Percentiles rank a stretch among this genome's conserved stretches.
phyloP scores from a whole-genome alignment of 2,797 vertebrate genomes.

The Mormyrops boulengeri region DNA sequence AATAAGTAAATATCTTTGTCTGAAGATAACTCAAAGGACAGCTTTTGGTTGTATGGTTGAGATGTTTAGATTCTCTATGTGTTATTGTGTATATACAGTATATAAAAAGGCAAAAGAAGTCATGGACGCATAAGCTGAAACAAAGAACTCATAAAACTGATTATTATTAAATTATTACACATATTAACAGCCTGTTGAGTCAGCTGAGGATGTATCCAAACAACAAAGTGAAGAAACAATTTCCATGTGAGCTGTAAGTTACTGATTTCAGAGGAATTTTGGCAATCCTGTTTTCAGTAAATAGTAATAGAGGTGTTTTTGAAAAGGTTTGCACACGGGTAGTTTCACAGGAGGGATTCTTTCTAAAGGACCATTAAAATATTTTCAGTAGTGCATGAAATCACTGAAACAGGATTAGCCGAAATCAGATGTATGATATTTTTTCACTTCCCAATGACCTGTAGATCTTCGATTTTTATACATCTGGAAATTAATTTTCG shows the following conservation, averaged over 20 bases:
- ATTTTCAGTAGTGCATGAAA: background rate
- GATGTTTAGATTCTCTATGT: background rate
- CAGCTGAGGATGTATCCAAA: background rate
- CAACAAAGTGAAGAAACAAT: background rate
- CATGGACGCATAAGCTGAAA: background rate
- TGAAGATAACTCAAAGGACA: background rate
- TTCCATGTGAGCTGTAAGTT: background rate
- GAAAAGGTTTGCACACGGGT: background rate
- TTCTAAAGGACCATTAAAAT: background rate
- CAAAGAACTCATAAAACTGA: background rate
- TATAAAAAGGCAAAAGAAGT: background rate
- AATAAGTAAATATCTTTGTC: background rate
- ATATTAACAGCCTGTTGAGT: background rate
- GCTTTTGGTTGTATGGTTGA: background rate
- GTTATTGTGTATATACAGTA: background rate
- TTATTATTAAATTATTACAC: background rate
- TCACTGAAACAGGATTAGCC: background rate
- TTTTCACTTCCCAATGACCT: background rate
- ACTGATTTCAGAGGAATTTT: background rate
- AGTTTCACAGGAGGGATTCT: background rate
- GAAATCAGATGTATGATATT: background rate
- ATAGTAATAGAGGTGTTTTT: background rate
- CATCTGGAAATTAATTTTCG: background rate
- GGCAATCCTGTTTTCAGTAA: background rate
- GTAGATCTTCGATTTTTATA: background rate